Evolutionary conservation across 2,888 invertebrate genomes (phyloP), one percentile per base, ranked within the genome.

Genomic region (Polyploca ridens): DNA sequence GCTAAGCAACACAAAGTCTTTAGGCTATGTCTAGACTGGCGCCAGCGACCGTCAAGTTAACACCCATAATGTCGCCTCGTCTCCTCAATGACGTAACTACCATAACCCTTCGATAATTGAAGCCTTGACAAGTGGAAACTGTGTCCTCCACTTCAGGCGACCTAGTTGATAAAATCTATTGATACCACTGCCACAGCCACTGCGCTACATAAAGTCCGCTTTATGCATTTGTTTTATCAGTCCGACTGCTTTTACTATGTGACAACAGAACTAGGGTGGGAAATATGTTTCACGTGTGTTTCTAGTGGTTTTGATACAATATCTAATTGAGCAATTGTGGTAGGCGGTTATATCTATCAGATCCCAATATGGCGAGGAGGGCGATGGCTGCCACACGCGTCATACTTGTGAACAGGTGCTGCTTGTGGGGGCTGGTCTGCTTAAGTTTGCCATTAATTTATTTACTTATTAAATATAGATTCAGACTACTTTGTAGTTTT

Each of bases 11-110:
- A 19, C 38, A 59, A 62, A 63, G 54, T 58, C 49, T 63, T 62
- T 58, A 35, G 62, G 33, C 35, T 49, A 62, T 69, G 75, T 75
- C 76, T 76, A 80, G 81, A 81, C 85, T 70, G 75, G 78, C 76
- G 79, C 81, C 81, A 77, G 71, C 78, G 71, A 74, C 73, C 75
- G 71, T 75, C 74, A 73, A 69, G 66, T 68, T 66, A 73, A 69
- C 67, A 67, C 71, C 73, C 70, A 75, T 77, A 74, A 77, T 67
- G 61, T 5, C 64, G 65, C 46, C 66, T 64, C 61, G 69, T 68
- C 71, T 72, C 74, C 66, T 54, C 65, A 64, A 64, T 76, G 73
- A 75, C 72, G 70, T 71, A 67, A 75, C 66, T 65, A 62, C 66
- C 62, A 69, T 66, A 69, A 66, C 69, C 68, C 66, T 71, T 67